Evolutionary conservation across 2,113 vertebrate genomes (phyloP), one percentile per base, ranked within the genome.

Genomic region (Arothron firmamentum): DNA sequence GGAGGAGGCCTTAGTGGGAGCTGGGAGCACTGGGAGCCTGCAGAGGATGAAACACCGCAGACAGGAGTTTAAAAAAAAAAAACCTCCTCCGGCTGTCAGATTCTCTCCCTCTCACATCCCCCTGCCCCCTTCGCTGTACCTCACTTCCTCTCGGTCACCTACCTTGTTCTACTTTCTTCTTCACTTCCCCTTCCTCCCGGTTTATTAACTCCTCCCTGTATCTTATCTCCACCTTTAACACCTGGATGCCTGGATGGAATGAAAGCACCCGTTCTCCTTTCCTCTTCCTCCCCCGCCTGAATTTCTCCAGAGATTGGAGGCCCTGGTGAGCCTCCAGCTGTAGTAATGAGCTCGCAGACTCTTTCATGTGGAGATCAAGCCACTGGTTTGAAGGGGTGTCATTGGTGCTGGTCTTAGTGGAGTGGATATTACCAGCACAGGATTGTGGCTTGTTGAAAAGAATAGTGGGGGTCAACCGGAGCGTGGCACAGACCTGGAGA

Each of bases 331-430:
- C 83, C 74, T 60, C 74, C 54, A 74, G 79, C 74, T 77, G 72
- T 77, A 74, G 70, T 88, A 85, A 84, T 85, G 85, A 88, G 88
- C 74, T 87, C 17, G 68, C 64, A 58, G 67, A 59, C 72, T 47
- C 86, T 88, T 89, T 86, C 79, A 88, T 88, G 85, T 89, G 74
- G 64, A 81, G 82, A 85, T 87, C 74, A 79, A 77, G 80, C 55
- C 8, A n/a, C 63, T 61, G 48, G 56, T 59, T 70, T 55, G 72
- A 72, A 72, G 75, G 70, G 43, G 28, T 70, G 68, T 75, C 74
- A 76, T 77, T 67, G 67, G 67, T 74, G 66, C 64, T 51, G 74
- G 68, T 56, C 47, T 74, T 69, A 72, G 55, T 70, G 65, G 68
- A 75, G 67, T 67, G 72, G 75, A 77, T 86, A 62, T 82, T 85